Evolutionary conservation across 2,797 vertebrate genomes (phyloP).

Genomic region (Coregonus sp.): DNA sequence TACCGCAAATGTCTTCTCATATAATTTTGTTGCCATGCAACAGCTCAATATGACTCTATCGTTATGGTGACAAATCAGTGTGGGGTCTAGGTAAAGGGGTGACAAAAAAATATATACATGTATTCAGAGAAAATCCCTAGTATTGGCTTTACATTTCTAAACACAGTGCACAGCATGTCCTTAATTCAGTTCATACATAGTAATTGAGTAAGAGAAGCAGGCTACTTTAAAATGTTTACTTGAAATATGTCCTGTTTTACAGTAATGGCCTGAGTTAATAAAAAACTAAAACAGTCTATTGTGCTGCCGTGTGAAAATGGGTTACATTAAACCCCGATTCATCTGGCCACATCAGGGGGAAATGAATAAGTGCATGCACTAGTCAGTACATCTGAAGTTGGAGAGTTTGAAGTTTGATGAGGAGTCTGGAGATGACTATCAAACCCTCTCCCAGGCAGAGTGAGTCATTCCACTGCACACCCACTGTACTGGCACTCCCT

Average conservation of each 20-base stretch:
- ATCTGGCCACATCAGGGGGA: neutral
- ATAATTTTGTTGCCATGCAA: slow-evolving; percentile 48
- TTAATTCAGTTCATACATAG: too few species aligned
- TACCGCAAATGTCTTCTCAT: slow-evolving; percentile 26
- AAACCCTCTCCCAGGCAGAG: neutral
- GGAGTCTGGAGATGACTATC: neutral
- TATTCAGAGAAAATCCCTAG: neutral
- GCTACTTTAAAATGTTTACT: neutral
- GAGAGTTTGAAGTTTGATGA: neutral
- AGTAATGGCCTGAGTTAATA: neutral
- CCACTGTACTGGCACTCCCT: too few species aligned
- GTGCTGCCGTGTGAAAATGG: neutral
- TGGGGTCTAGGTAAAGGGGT: slow-evolving; percentile 1
- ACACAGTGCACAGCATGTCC: too few species aligned
- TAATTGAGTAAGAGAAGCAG: too few species aligned
- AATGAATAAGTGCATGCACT: neutral
- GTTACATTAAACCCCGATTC: neutral
- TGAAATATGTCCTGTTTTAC: neutral
- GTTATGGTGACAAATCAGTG: slow-evolving; percentile 42
- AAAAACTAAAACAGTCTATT: neutral
- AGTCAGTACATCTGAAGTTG: neutral
- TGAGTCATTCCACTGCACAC: too few species aligned
- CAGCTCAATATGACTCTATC: slow-evolving; percentile 28
- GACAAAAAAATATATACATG: neutral
- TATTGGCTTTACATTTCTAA: too few species aligned